Base-by-base conservation (phyloP, 2,113 vertebrate genomes). In the Tupaia chinensis region DNA sequence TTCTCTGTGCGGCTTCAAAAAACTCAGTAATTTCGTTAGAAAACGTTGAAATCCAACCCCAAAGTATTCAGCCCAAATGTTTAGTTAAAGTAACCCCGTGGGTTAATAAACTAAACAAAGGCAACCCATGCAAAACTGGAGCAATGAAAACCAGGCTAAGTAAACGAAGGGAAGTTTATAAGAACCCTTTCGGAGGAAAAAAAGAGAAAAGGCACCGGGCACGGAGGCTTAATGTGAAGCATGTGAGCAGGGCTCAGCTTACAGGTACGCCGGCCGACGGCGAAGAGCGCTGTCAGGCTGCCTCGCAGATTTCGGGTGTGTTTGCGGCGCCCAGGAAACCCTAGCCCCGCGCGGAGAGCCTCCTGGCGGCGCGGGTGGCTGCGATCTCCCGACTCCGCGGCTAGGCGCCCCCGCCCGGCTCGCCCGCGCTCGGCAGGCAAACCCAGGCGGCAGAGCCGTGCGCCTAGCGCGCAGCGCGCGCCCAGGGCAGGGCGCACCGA, bases 41-140 rank as follows among this genome's bases (percentile, higher is more conserved):
- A 99, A 99, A 99, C 97, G 98, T 98, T 99, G 99, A 99, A 99
- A 99, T 98, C 97, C 98, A 99, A 99, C 98, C 98, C 99, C 97
- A 96, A 98, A 99, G 98, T 99, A 98, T 99, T 99, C 98, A 97
- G 98, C 98, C 98, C 99, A 98, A 98, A 99, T 99, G 99, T 99
- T 99, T 99, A 99, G 99, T 99, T 99, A 99, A 98, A 99, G 99
- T 99, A 99, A 99, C 99, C 99, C 99, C 99, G 98, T 99, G 99
- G 99, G 99, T 99, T 99, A 99, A 99, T 99, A 99, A 99, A 99
- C 99, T 98, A 99, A 99, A 99, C 99, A 99, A 99, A 99, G 99
- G 99, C 99, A 99, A 99, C 99, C 99, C 99, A 98, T 99, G 99
- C 99, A 99, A 99, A 99, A 99, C 99, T 99, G 98, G 98, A 98